These are phyloP conservation scores for Bibio marci DNA, from an alignment of 2,888 invertebrate species.

Conservation along the genomic window DNA sequence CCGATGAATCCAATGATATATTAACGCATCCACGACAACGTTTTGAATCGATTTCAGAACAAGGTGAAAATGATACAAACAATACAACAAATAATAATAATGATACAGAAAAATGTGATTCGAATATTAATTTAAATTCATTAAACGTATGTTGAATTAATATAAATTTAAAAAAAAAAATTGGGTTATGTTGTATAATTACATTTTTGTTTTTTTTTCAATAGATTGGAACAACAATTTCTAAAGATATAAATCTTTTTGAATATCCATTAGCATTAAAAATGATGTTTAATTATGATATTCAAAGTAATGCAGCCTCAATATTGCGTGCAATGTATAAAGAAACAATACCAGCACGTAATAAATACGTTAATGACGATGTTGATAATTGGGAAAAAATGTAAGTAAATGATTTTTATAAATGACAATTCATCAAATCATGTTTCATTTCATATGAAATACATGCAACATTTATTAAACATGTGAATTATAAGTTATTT, in stretches of 20 bases:
- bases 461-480: too few relatives aligned
- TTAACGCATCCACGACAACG: not conserved
- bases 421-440: not conserved
- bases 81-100: too few relatives aligned
- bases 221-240: not conserved
- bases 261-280: constrained; percentile 59
- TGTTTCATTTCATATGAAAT: too few relatives aligned
- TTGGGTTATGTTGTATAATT: too few relatives aligned
- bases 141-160: too few relatives aligned
- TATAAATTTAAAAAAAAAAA: too few relatives aligned
- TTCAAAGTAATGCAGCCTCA: constrained; percentile 59
- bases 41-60: constrained; percentile 2
- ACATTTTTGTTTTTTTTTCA: too few relatives aligned
- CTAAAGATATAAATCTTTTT: constrained; percentile 8
- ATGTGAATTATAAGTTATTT: too few relatives aligned
- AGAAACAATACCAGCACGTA: constrained; percentile 60
- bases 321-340: constrained; percentile 64
- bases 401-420: not conserved
- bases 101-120: not conserved
- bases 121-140: too few relatives aligned
- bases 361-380: constrained; percentile 19
- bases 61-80: not conserved
- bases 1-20: constrained; percentile 13
- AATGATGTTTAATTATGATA: constrained; percentile 85
- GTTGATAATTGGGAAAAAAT: constrained; percentile 38